phyloP scores from a whole-genome alignment of 2,797 vertebrate genomes.

The Poecile montanus region DNA sequence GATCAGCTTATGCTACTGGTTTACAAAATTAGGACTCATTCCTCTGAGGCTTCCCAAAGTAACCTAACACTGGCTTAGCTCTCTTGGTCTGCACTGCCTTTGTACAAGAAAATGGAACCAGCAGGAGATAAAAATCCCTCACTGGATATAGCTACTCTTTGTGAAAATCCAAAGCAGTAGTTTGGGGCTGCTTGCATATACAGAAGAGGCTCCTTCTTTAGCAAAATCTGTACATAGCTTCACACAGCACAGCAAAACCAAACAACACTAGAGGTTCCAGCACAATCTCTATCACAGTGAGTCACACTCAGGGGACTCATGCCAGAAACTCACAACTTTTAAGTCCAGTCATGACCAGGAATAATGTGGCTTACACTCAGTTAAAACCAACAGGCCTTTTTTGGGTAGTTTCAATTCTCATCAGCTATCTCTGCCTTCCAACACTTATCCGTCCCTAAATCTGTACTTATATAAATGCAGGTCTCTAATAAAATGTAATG shows the following conservation, averaged over 20 bases:
- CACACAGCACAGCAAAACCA: background rate
- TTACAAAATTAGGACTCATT: background rate
- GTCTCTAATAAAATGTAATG: background rate
- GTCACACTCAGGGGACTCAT: too few relatives aligned
- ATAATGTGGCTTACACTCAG: background rate
- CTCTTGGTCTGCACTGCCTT: background rate
- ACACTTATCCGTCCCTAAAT: background rate
- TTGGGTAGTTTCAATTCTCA: background rate
- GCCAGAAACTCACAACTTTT: background rate
- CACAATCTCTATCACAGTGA: rapidly evolving
- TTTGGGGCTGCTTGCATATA: background rate
- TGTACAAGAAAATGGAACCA: background rate
- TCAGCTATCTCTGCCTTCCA: background rate
- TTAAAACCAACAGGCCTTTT: background rate
- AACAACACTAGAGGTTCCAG: background rate
- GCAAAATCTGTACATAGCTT: background rate
- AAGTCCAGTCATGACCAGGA: background rate
- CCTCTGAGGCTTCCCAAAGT: background rate
- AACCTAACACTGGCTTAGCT: background rate
- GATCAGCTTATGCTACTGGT: background rate
- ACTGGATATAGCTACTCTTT: background rate
- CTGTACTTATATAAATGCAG: background rate
- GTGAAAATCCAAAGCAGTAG: background rate
- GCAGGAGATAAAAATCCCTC: background rate
- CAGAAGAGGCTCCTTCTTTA: rapidly evolving